phyloP scores from a whole-genome alignment of 2,797 vertebrate species.

The Holocentrus rufus region DNA sequence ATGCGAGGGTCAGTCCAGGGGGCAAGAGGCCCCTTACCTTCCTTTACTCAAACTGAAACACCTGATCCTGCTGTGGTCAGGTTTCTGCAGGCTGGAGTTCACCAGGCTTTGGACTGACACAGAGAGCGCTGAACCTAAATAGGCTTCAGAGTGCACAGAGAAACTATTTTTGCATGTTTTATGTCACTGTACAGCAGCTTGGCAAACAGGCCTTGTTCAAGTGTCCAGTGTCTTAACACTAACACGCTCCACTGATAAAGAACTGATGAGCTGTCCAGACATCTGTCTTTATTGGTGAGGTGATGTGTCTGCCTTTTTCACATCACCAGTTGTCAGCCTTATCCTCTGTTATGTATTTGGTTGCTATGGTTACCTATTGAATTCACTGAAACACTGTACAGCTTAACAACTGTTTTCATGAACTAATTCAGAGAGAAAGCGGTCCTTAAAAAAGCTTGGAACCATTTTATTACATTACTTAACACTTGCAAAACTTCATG shows the following conservation, averaged over 20 bases:
- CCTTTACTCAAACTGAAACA: slow-evolving; percentile 70
- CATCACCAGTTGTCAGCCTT: slow-evolving; percentile 62
- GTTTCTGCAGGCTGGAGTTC: slow-evolving; percentile 52
- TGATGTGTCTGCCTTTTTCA: slow-evolving; percentile 46
- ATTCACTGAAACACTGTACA: slow-evolving; percentile 35
- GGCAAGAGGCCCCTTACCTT: slow-evolving; percentile 67
- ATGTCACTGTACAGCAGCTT: slow-evolving; percentile 22
- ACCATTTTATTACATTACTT: not conserved
- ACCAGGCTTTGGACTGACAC: slow-evolving; percentile 38
- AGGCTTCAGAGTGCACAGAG: slow-evolving; percentile 30
- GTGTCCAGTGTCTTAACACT: slow-evolving; percentile 50
- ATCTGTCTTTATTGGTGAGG: slow-evolving; percentile 45
- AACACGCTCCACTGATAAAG: slow-evolving; percentile 59
- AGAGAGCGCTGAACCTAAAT: slow-evolving; percentile 39
- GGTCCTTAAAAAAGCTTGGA: slow-evolving; percentile 11
- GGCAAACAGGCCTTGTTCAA: slow-evolving; percentile 35
- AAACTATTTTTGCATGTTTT: slow-evolving; percentile 41
- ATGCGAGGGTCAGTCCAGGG: slow-evolving; percentile 71
- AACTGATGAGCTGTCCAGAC: slow-evolving; percentile 58
- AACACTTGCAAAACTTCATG: slow-evolving; percentile 3
- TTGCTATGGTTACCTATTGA: slow-evolving; percentile 59
- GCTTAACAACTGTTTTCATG: slow-evolving; percentile 50
- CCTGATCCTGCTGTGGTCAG: slow-evolving; percentile 69
- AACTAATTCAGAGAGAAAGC: slow-evolving; percentile 35
- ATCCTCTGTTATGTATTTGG: slow-evolving; percentile 62